Evolutionary conservation across 2,888 invertebrate genomes (phyloP), one percentile per base, ranked within the genome.

Genomic region (Crocallis elinguaria): DNA sequence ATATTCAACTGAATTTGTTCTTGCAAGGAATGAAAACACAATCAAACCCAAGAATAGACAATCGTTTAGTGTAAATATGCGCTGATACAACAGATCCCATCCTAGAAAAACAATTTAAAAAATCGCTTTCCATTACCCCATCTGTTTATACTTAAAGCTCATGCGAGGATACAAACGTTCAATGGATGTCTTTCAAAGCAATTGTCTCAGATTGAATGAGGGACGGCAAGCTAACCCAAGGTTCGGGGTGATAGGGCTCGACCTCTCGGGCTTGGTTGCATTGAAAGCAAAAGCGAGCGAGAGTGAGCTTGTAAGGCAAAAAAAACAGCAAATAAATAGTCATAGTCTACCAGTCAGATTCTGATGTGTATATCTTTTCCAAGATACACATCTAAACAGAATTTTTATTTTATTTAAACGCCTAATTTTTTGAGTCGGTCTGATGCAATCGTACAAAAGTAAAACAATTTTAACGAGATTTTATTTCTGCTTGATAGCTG

Each of bases 91-190:
- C 23, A 19, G 52, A 60, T 60, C 54, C 46, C 58, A 43, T 54
- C 39, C 35, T 38, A 45, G 50, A 44, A 39, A 64, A 64, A 59
- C 73, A 73, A 78, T 79, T 73, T 68, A 60, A 43, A 46, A 59
- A 71, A 73, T 60, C 54, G 66, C 55, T 64, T 68, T 70, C 66
- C 71, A 75, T 70, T 68, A 72, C 75, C 67, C 66, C 66, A 74
- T 78, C 75, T 73, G 73, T 75, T 75, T 77, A 69, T 71, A 66
- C 63, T 62, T 63, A 63, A 60, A 60, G 61, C 69, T 64, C 69
- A 59, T 61, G 61, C 55, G 71, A 66, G 68, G 66, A 72, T 68
- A 66, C 73, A 72, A 75, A 67, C 61, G 64, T 62, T 71, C 77
- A 60, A 77, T 79, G 77, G 67, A 75, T 68, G 58, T 67, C 66